A percentile compares a stretch with the other conserved stretches of the same genome.
Conservation (phyloP, 2,113 vertebrate species). For the Procapra przewalskii region DNA sequence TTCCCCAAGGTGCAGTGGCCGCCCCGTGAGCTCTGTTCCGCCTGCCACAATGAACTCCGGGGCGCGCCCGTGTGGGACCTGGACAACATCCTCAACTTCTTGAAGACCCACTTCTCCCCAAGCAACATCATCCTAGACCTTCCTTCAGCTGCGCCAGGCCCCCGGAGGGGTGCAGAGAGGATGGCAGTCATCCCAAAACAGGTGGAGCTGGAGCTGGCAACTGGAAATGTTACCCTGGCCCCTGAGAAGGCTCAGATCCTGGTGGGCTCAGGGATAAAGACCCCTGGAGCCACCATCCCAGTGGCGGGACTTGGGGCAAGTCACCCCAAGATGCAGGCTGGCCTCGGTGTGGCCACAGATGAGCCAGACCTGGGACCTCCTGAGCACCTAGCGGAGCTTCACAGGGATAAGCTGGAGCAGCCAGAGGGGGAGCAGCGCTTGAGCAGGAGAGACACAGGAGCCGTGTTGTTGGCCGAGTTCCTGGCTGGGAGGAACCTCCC, state of each 20-base stretch:
- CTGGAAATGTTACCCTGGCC: not conserved
- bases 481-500: slow-evolving; percentile 20
- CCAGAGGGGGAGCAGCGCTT: not conserved
- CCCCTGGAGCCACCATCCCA: not conserved
- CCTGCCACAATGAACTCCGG: slow-evolving; percentile 82
- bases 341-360: not conserved
- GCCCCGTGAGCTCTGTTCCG: slow-evolving; percentile 81
- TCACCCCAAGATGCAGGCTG: slow-evolving; percentile 47
- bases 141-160: slow-evolving; percentile 52
- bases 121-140: slow-evolving; percentile 78
- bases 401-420: slow-evolving; percentile 63
- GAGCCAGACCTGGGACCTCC: not conserved
- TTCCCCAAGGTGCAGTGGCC: slow-evolving; percentile 98
- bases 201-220: not conserved
- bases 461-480: not conserved
- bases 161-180: not conserved
- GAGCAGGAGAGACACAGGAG: slow-evolving; percentile 70
- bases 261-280: not conserved
- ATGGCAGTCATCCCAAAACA: not conserved
- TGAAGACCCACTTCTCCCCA: slow-evolving; percentile 84
- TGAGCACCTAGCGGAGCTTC: not conserved
- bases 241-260: not conserved
- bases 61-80: slow-evolving; percentile 84
- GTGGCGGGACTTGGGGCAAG: not conserved
- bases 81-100: slow-evolving; percentile 81